Percentiles rank a stretch among this genome's conserved stretches.
Conservation (phyloP, 2,113 vertebrate species). For the Plestiodon gilberti region DNA sequence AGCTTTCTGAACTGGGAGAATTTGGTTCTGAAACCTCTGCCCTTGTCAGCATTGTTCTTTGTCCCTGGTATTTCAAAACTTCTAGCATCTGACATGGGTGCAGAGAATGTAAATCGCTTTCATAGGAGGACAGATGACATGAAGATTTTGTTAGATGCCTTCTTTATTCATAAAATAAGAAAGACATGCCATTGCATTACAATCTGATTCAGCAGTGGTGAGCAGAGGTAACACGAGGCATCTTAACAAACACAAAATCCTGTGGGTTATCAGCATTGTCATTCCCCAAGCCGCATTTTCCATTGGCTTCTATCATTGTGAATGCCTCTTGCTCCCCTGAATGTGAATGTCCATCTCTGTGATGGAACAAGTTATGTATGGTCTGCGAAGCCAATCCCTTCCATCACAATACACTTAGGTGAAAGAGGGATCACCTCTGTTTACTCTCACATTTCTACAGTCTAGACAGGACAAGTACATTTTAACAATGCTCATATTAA, state of each 20-base stretch:
- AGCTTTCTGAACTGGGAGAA: too few relatives aligned
- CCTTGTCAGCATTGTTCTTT: too few relatives aligned
- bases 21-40: too few relatives aligned
- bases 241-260: slow-evolving; percentile 38
- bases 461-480: slow-evolving; percentile 48
- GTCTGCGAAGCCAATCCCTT: slow-evolving; percentile 57
- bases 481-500: slow-evolving; percentile 57
- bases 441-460: slow-evolving; percentile 52
- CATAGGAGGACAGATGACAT: not conserved
- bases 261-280: slow-evolving; percentile 50
- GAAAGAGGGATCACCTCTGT: slow-evolving; percentile 53
- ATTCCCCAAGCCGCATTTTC: slow-evolving; percentile 59
- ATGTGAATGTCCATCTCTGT: slow-evolving; percentile 46
- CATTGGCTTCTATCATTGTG: slow-evolving; percentile 50
- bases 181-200: not conserved
- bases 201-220: slow-evolving; percentile 20
- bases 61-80: too few relatives aligned
- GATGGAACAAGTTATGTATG: slow-evolving; percentile 46
- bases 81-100: too few relatives aligned
- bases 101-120: not conserved
- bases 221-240: slow-evolving; percentile 18
- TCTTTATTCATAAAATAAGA: not conserved
- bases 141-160: slow-evolving; percentile 3
- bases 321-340: slow-evolving; percentile 45
- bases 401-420: slow-evolving; percentile 35